Evolutionary conservation across 2,888 invertebrate genomes (phyloP), one percentile per base, ranked within the genome.

Genomic region (Orthosia gracilis): DNA sequence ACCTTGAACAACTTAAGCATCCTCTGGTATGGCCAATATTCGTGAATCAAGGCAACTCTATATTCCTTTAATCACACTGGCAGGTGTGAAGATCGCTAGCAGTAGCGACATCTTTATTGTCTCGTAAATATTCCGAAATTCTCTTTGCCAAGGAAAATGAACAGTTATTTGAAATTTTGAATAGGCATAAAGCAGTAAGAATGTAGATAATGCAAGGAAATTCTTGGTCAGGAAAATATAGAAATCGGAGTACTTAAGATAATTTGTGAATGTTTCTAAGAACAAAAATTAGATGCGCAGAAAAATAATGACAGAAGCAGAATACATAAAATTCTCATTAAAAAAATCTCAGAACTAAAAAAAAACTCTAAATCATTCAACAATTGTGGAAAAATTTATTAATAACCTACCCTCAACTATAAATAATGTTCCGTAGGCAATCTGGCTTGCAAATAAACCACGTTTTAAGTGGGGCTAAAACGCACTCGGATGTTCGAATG

Each of bases 361-460:
- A 68, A 72, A 71, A 54, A 31, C 65, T 66, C 57, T 87, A 87
- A 88, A 85, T 88, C 84, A 83, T 76, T 54, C 61, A 68, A 75
- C 70, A 85, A 76, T 84, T 76, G 72, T 73, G 69, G 59, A 85
- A 88, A 87, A 89, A 89, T 87, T 88, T 91, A 91, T 92, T 91
- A 91, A 88, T 82, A 82, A 75, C 75, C 76, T 82, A 84, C 86
- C 91, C 91, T 86, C 80, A 86, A 91, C 92, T 89, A 92, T 92
- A 92, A 93, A 92, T 93, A 91, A 92, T 87, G 88, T 86, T 88
- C 76, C 80, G 76, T 84, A 76, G 80, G 90, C 90, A 91, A 91
- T 92, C 90, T 91, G 91, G 89, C 88, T 92, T 90, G 92, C 92
- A 92, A 92, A 93, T 92, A 94, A 91, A 91, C 91, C 90, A 82